phyloP scores from a whole-genome alignment of 2,888 invertebrate genomes.

The Leucania comma region DNA sequence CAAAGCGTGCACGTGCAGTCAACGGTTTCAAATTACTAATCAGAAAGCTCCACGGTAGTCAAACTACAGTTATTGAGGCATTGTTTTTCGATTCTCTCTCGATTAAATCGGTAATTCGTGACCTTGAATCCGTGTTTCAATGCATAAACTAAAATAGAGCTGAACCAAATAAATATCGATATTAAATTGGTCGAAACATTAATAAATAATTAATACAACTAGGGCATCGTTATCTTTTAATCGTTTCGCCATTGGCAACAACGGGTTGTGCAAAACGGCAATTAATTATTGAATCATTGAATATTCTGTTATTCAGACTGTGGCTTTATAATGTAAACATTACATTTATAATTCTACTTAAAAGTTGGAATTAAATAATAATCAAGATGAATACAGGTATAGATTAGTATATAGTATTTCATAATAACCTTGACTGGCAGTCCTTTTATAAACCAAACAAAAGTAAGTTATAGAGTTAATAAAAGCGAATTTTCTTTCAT shows the following conservation, averaged over 20 bases:
- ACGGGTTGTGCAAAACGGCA: conserved; percentile 37
- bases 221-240: conserved; percentile 56
- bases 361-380: conserved; percentile 16
- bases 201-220: conserved; percentile 50
- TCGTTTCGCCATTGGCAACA: conserved; percentile 55
- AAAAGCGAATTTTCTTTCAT: conserved; percentile 43
- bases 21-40: conserved; percentile 24
- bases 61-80: conserved; percentile 32
- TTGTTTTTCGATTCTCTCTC: conserved; percentile 11
- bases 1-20: conserved; percentile 12
- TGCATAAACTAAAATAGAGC: conserved; percentile 31
- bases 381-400: conserved; percentile 1
- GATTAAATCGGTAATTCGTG: conserved; percentile 15
- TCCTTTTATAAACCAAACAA: background rate
- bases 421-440: conserved; percentile 4
- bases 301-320: conserved; percentile 39
- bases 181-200: conserved; percentile 22
- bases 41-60: conserved; percentile 23
- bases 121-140: conserved; percentile 32
- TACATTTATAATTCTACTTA: conserved; percentile 1
- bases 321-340: conserved; percentile 17
- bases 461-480: conserved; percentile 19
- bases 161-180: conserved; percentile 51
- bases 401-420: background rate
- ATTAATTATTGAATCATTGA: conserved; percentile 50